These are phyloP conservation scores for Echinometra lucunter DNA, from an alignment of 53 echinoderm and acorn worm genomes.

Conservation along the genomic window DNA sequence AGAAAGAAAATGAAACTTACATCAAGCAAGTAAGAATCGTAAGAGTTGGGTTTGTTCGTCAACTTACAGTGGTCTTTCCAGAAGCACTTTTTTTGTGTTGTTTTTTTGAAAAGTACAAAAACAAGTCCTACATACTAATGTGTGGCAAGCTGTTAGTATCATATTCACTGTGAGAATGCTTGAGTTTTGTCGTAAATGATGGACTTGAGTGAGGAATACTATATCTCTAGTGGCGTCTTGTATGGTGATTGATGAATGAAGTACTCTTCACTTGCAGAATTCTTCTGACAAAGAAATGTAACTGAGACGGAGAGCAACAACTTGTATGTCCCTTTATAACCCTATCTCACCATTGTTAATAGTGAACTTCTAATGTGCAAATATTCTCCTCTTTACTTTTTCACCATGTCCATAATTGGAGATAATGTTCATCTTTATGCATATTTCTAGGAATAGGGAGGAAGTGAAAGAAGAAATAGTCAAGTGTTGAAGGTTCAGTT, in stretches of 20 bases:
- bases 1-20: neutral
- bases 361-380: slow-evolving; percentile 14
- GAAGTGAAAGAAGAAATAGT: neutral
- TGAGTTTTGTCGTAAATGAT: slow-evolving; percentile 1
- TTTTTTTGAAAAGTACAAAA: neutral
- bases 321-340: neutral
- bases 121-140: neutral
- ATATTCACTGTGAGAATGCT: slow-evolving; percentile 8
- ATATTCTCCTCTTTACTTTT: neutral
- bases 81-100: slow-evolving; percentile 6
- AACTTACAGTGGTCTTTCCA: neutral
- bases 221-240: slow-evolving; percentile 30
- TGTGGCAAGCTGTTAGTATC: neutral
- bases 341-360: neutral
- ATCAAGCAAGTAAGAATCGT: neutral
- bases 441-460: neutral
- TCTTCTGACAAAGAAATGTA: slow-evolving; percentile 3
- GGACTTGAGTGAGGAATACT: neutral
- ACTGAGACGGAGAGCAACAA: slow-evolving; percentile 17
- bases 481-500: neutral
- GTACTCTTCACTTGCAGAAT: slow-evolving; percentile 12
- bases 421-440: neutral
- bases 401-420: neutral
- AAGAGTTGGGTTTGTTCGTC: neutral
- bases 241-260: slow-evolving; percentile 21